Evolutionary conservation across 2,113 vertebrate species (phyloP), one percentile per base, ranked within the genome.

Genomic region (Corythornis cristatus): DNA sequence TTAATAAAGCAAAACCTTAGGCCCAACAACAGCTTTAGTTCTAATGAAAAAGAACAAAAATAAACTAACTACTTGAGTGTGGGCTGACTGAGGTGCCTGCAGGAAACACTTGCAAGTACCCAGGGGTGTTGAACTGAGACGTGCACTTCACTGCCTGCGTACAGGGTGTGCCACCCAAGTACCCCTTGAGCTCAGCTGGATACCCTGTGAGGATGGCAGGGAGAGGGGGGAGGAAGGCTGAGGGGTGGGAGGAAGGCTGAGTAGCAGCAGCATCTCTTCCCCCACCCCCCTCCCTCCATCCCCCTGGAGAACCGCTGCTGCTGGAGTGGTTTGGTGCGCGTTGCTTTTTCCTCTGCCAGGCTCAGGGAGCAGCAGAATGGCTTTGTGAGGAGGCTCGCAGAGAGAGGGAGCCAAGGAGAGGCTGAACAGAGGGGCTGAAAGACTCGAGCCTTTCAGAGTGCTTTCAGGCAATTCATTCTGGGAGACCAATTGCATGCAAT

Each of bases 311-410:
- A 91, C 56, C 56, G 83, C 93, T 97, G 93, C 96, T 93, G 97
- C 97, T 95, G 95, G 92, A 98, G 97, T 95, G 97, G 96, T 95
- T 97, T 64, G 92, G 95, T 95, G 97, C 45, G 94, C 65, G 91
- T 94, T 95, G 96, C 77, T 90, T 95, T 96, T 91, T 95, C 97
- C 96, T 93, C 74, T 29, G 97, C 86, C 83, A 97, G 97, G 97
- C 98, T 98, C 98, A 97, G 96, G 96, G 96, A 91, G 61, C 21
- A 85, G 94, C 94, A 95, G 97, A 97, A 97, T 86, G 93, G 97
- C 98, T 98, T 98, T 98, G 98, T 98, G 97, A 96, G 96, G 71
- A 96, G 82, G 90, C 94, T 90, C 94, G 93, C 37, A 37, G 91
- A 96, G 97, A 97, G 88, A 95, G 95, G 89, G 93, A 95, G 95